Conservation (phyloP, 2,113 vertebrate genomes). For the Eupsittula cactorum region DNA sequence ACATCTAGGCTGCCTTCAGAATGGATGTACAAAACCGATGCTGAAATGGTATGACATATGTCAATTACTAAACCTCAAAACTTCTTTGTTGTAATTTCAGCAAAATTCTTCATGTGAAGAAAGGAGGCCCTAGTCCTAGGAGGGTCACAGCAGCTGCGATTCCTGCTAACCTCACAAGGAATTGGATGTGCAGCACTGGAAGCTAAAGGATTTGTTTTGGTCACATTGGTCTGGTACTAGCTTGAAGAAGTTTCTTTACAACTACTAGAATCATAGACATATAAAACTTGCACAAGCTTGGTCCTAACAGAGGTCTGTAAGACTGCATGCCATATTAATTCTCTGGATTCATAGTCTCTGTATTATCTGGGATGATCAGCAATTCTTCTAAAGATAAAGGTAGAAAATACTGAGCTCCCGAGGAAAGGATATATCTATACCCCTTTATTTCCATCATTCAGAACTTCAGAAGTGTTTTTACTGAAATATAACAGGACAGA, state of each 20-base stretch:
- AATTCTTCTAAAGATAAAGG: not conserved
- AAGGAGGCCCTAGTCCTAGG: not conserved
- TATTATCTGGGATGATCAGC: not conserved
- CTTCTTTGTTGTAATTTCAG: not conserved
- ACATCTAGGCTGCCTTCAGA: conserved; percentile 22
- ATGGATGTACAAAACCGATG: not conserved
- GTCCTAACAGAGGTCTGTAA: not conserved
- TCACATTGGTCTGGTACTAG: not conserved
- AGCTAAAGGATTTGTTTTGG: not conserved
- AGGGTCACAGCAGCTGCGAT: not conserved
- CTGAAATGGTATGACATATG: not conserved
- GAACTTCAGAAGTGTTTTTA: not conserved
- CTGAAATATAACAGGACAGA: not conserved
- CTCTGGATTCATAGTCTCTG: not conserved
- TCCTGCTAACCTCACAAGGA: not conserved
- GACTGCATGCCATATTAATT: rapidly evolving
- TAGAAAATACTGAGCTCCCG: not conserved
- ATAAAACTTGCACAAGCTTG: not conserved
- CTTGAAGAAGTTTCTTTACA: not conserved
- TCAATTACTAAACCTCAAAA: not conserved
- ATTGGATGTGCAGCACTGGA: not conserved
- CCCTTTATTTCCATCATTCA: not conserved
- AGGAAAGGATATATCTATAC: not conserved
- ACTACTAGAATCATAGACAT: not conserved
- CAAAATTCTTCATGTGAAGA: not conserved